These are phyloP conservation scores for Hemiprocne comata DNA, from an alignment of 2,113 vertebrate species.

Conservation along the genomic window DNA sequence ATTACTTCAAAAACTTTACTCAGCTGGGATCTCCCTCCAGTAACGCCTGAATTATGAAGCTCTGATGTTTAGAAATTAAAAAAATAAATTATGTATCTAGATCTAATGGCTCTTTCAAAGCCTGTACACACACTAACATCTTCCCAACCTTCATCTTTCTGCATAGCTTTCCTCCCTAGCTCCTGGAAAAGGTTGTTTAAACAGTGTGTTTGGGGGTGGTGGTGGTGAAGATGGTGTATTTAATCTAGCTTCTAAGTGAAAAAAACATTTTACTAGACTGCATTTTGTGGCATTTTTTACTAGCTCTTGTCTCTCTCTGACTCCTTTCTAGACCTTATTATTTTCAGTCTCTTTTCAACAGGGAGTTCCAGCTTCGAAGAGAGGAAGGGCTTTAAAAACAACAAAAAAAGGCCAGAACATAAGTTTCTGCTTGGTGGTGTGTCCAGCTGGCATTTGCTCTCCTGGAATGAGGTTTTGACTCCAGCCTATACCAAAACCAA, in stretches of 20 bases:
- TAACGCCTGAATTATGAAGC: background rate
- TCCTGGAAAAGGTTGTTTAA: background rate
- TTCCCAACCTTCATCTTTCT: background rate
- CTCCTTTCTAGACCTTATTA: background rate
- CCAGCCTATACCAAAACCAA: background rate
- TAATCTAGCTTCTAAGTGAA: background rate
- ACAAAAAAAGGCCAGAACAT: background rate
- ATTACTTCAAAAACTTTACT: background rate
- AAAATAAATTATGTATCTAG: background rate
- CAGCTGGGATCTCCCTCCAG: background rate
- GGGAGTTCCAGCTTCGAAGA: background rate
- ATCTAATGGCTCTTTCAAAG: slow-evolving; percentile 7
- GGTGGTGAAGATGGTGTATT: background rate
- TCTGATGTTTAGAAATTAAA: background rate
- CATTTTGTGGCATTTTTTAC: background rate
- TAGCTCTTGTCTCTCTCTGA: background rate
- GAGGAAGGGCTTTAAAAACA: background rate
- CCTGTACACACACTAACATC: background rate
- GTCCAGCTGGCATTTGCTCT: background rate
- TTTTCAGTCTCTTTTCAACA: background rate
- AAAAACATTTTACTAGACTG: background rate
- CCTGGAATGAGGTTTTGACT: background rate
- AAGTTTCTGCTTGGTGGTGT: background rate
- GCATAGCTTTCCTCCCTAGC: background rate
- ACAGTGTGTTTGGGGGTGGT: background rate